A percentile compares a stretch with the other conserved stretches of the same genome.
Evolutionary conservation across 2,888 invertebrate genomes (phyloP).

Genomic region (Meteorus colon): DNA sequence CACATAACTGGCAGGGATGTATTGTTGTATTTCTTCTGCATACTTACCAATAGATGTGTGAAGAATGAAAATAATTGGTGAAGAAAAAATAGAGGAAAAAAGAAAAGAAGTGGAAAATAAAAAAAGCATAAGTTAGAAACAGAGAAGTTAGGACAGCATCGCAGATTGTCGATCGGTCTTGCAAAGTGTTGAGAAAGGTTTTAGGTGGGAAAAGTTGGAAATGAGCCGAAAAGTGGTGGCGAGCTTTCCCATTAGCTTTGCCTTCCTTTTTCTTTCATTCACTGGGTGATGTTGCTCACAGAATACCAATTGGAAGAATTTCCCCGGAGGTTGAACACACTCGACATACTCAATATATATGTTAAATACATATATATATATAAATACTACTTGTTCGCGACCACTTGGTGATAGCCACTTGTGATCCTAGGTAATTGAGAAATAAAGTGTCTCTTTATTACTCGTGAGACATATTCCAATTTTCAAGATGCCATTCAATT

Average conservation of each 20-base stretch:
- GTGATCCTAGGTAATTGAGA: conserved; percentile 2
- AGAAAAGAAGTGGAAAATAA: neutral
- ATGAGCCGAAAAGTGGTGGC: conserved; percentile 48
- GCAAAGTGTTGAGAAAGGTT: conserved; percentile 47
- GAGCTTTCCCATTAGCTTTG: conserved; percentile 50
- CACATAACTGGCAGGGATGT: neutral
- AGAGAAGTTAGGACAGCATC: neutral
- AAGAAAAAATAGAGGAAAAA: neutral
- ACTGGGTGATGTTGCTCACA: conserved; percentile 44
- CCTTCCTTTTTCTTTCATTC: conserved; percentile 20
- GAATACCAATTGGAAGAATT: conserved; percentile 64
- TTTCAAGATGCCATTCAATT: neutral
- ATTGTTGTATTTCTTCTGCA: neutral
- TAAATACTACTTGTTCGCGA: conserved; percentile 43
- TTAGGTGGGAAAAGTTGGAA: conserved; percentile 43
- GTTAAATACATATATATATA: conserved; percentile 30
- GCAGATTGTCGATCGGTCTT: conserved; percentile 22
- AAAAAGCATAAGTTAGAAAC: conserved; percentile 4
- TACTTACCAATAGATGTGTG: neutral
- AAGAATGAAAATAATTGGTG: neutral
- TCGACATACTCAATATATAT: conserved; percentile 9
- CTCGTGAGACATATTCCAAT: neutral
- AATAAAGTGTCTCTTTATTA: conserved; percentile 10
- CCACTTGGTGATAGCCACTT: conserved; percentile 8
- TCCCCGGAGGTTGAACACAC: conserved; percentile 54